Percentiles rank a stretch among this genome's conserved stretches.
These are phyloP conservation scores for Mesocricetus auratus DNA, from an alignment of 2,113 vertebrate genomes.

Conservation along the genomic window DNA sequence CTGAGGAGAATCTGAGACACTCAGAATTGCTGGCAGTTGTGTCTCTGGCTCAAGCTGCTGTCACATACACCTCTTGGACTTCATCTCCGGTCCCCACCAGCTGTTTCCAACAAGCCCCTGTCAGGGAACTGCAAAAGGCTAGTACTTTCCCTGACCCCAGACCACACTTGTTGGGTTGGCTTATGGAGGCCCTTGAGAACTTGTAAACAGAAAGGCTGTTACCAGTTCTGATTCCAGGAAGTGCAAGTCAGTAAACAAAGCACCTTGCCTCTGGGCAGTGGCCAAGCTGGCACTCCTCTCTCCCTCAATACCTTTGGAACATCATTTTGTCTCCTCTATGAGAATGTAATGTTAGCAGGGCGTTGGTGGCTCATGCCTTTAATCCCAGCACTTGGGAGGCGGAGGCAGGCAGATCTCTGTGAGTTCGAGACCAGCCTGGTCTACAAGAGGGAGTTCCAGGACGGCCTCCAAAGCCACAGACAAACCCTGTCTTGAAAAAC, in stretches of 20 bases:
- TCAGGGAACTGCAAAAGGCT: not conserved
- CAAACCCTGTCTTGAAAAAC: no score
- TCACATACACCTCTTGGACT: not conserved
- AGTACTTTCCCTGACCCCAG: not conserved
- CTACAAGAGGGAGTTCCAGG: no score
- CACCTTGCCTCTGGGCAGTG: not conserved
- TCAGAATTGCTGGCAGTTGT: not conserved
- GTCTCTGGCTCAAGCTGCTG: not conserved
- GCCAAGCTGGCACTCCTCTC: not conserved
- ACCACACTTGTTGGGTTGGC: no score
- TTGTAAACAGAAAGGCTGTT: not conserved
- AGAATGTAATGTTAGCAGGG: no score
- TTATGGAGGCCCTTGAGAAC: not conserved
- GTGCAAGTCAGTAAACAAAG: not conserved
- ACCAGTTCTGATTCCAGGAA: constrained; percentile 20
- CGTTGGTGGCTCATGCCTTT: no score
- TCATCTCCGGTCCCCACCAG: not conserved
- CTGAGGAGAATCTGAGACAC: not conserved
- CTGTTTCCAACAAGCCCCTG: not conserved
- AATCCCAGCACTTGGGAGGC: no score
- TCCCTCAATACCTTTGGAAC: no score
- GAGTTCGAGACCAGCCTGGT: no score
- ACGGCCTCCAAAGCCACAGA: no score
- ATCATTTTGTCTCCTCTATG: not conserved
- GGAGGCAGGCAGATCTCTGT: no score